Conservation (phyloP, 2,113 vertebrate genomes). For the Clarias batrachus region DNA sequence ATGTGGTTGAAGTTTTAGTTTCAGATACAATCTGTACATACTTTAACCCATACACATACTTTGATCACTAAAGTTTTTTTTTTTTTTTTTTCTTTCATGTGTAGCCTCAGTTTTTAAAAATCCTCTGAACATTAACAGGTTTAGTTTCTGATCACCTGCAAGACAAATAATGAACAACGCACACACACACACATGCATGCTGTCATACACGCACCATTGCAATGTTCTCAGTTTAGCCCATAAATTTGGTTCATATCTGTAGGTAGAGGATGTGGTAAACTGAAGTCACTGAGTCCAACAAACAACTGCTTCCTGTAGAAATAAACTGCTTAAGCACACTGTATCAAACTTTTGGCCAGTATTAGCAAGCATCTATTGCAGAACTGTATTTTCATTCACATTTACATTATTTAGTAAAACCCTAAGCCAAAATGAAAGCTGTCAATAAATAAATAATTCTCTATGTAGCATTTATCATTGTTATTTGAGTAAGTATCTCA, state of each 20-base stretch:
- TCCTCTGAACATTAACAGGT: background rate
- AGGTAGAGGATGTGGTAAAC: conserved; percentile 49
- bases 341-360: background rate
- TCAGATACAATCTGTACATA: background rate
- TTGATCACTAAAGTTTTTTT: background rate
- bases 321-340: background rate
- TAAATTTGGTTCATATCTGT: conserved; percentile 6
- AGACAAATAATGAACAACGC: background rate
- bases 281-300: conserved; percentile 4
- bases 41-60: background rate
- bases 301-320: conserved; percentile 25
- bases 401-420: background rate
- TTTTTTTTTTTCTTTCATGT: too few relatives aligned
- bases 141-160: background rate
- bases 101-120: background rate
- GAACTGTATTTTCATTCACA: background rate
- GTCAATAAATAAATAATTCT: background rate
- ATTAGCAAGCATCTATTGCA: background rate
- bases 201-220: background rate
- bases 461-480: background rate
- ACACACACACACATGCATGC: background rate
- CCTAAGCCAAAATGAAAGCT: background rate
- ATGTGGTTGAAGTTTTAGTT: background rate
- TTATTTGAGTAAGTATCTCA: too few relatives aligned
- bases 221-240: background rate